Percentiles rank a stretch among this genome's conserved stretches.
phyloP scores from a whole-genome alignment of 2,113 vertebrate genomes.

The Cheilinus undulatus region DNA sequence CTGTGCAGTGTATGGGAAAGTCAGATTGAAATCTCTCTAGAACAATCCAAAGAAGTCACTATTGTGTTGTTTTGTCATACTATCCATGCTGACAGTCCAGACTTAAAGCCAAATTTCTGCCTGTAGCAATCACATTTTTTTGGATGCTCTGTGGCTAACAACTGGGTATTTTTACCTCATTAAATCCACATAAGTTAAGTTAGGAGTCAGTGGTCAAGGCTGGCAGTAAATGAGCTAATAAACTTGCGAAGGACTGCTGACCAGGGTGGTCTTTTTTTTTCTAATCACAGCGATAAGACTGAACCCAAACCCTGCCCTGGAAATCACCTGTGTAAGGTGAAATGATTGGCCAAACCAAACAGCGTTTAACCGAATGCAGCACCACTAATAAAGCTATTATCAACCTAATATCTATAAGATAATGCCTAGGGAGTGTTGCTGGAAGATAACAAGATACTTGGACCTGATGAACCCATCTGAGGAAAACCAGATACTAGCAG shows the following conservation, averaged over 20 bases:
- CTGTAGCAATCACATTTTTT: not conserved
- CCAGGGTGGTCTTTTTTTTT: conserved; percentile 38
- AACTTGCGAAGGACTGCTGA: not conserved
- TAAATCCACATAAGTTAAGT: no score
- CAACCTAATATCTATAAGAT: conserved; percentile 28
- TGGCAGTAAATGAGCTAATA: conserved; percentile 19
- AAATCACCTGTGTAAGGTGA: conserved; percentile 29
- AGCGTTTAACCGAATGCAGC: conserved; percentile 24
- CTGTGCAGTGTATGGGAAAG: not conserved
- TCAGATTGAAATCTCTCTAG: not conserved
- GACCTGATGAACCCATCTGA: conserved; percentile 53
- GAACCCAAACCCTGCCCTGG: conserved; percentile 42
- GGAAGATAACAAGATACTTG: conserved; percentile 43
- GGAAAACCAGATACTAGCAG: conserved; percentile 42
- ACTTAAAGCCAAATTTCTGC: not conserved
- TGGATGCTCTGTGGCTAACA: not conserved
- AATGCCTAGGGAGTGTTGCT: conserved; percentile 26
- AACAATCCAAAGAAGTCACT: not conserved
- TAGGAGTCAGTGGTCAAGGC: not conserved
- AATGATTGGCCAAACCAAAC: conserved; percentile 55
- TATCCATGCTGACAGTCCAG: not conserved
- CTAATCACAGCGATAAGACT: conserved; percentile 17
- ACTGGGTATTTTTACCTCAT: no score
- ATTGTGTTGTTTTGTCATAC: not conserved
- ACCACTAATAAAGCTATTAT: conserved; percentile 4